Evolutionary conservation across 2,113 vertebrate species (phyloP), one percentile per base, ranked within the genome.

Genomic region (Oncorhynchus gorbuscha): DNA sequence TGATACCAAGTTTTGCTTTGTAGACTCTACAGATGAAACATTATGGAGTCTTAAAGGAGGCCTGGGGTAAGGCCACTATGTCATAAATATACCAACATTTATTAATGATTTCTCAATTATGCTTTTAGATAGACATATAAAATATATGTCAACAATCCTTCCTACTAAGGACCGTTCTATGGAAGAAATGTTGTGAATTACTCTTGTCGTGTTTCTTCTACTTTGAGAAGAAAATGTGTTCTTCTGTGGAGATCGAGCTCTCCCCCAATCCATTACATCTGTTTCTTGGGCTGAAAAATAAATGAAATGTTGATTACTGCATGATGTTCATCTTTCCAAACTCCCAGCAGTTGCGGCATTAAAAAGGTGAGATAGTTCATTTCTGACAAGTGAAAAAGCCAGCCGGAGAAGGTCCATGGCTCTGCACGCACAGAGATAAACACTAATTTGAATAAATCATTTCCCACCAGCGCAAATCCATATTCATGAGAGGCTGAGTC

Each of bases 381-480:
- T 86, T 76, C 67, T 86, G 81, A 89, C 80, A 84, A 78, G 79
- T 83, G 81, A 83, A 86, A 83, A 79, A 62, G 64, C n/a, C 9
- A 59, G 58, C 79, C 69, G 49, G 73, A 73, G 73, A 73, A 86
- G 83, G 80, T 73, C 76, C 75, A 79, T 66, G 3, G 81, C 79
- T 77, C 83, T 87, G 77, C 65, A 11, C 28, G 66, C n/a, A 58
- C n/a, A 58, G 83, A 89, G 86, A 91, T 90, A 90, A 81, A 87
- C 82, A 81, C 81, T 77, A 62, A 85, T 89, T 86, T 89, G 74
- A 87, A 87, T 91, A 84, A 91, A 88, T 69, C 75, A 69, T 77
- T 80, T 81, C 72, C 78, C 75, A 14, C 79, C 65, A 71, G 79
- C 83, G 76, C 39, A 62, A 35, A 82, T 91, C 51, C 83, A 88